Conservation (phyloP, 1,140 invertebrate species). For the Euura lappo region DNA sequence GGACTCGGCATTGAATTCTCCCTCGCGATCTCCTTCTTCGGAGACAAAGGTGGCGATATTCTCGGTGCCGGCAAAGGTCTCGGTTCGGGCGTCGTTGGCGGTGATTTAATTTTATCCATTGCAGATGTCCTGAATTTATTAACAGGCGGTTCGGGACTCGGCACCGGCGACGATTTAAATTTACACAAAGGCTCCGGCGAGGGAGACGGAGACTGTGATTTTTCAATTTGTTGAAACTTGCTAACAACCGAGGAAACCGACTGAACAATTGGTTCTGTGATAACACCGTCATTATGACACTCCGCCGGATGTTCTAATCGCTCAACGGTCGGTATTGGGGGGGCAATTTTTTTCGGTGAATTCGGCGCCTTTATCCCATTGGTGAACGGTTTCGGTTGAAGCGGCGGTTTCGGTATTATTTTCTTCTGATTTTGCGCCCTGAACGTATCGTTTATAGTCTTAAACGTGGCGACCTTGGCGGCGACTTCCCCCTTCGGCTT, state of each 20-base stretch:
- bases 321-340: constrained; percentile 41
- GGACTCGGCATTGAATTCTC: not conserved
- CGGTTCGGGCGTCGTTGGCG: constrained; percentile 40
- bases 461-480: constrained; percentile 70
- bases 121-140: not conserved
- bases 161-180: constrained; percentile 47
- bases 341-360: constrained; percentile 45
- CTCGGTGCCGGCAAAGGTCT: constrained; percentile 33
- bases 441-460: constrained; percentile 70
- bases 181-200: constrained; percentile 50
- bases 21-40: constrained; percentile 34
- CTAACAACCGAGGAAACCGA: constrained; percentile 56
- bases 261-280: constrained; percentile 49
- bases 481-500: constrained; percentile 70
- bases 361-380: constrained; percentile 34
- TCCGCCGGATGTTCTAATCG: constrained; percentile 36
- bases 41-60: constrained; percentile 39
- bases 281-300: constrained; percentile 46
- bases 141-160: constrained; percentile 47
- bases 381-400: constrained; percentile 45
- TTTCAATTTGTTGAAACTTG: constrained; percentile 56
- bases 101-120: constrained; percentile 37
- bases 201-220: constrained; percentile 42
- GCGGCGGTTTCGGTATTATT: constrained; percentile 52
- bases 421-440: constrained; percentile 61